A percentile compares a stretch with the other conserved stretches of the same genome.
These are phyloP conservation scores for Aromia moschata DNA, from an alignment of 2,888 invertebrate species.

Conservation along the genomic window DNA sequence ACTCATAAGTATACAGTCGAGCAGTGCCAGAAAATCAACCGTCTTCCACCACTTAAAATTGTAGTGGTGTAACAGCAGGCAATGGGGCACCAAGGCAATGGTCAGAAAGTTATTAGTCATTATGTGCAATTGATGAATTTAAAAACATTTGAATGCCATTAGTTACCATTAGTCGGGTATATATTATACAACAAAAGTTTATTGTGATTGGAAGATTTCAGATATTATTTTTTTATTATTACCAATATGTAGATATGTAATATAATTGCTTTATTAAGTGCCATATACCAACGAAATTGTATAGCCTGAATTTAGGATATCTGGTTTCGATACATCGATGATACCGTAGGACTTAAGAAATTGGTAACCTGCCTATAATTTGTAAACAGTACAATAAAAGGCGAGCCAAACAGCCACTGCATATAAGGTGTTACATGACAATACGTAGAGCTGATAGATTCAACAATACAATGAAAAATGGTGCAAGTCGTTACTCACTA, in stretches of 20 bases:
- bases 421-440: conserved; percentile 63
- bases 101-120: conserved; percentile 51
- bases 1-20: conserved; percentile 56
- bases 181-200: conserved; percentile 43
- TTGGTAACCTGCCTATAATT: conserved; percentile 58
- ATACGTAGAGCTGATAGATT: conserved; percentile 62
- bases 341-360: conserved; percentile 38
- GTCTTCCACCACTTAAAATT: conserved; percentile 60
- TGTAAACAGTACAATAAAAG: conserved; percentile 60
- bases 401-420: conserved; percentile 51
- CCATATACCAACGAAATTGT: conserved; percentile 54
- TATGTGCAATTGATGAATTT: conserved; percentile 53
- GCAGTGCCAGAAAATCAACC: conserved; percentile 62
- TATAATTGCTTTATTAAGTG: conserved; percentile 54
- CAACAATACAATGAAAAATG: conserved; percentile 64
- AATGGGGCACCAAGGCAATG: conserved; percentile 60
- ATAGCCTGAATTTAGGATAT: conserved; percentile 50
- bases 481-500: conserved; percentile 61
- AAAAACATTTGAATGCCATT: conserved; percentile 25
- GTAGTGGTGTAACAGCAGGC: conserved; percentile 59
- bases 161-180: conserved; percentile 53
- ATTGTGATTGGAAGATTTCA: conserved; percentile 52
- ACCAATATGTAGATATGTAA: conserved; percentile 51
- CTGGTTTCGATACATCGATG: conserved; percentile 56
- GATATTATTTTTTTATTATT: conserved; percentile 54